These are phyloP conservation scores for Solea solea DNA, from an alignment of 2,113 vertebrate genomes.

Conservation along the genomic window DNA sequence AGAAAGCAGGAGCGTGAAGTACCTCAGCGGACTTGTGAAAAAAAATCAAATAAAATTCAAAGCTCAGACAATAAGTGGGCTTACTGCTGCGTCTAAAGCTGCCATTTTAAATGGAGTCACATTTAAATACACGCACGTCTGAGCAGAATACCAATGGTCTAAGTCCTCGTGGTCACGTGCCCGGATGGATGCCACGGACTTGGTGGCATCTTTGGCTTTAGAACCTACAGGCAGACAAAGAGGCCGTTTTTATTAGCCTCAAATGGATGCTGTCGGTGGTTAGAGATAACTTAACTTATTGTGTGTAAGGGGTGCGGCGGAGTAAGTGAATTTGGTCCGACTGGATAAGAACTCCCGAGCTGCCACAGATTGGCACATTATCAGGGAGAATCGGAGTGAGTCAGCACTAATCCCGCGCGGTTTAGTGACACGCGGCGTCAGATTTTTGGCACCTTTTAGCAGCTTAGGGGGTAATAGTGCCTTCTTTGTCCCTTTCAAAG, in stretches of 20 bases:
- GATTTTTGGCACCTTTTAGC: constrained; percentile 68
- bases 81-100: constrained; percentile 20
- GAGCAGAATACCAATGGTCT: constrained; percentile 53
- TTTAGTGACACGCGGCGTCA: constrained; percentile 69
- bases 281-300: constrained; percentile 20
- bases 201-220: constrained; percentile 17
- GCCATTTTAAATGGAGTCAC: constrained; percentile 35
- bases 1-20: constrained; percentile 55
- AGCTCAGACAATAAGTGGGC: constrained; percentile 39
- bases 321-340: constrained; percentile 44
- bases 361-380: constrained; percentile 59
- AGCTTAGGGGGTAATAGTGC: constrained; percentile 71
- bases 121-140: constrained; percentile 36
- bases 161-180: neutral
- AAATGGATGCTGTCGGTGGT: constrained; percentile 22
- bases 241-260: constrained; percentile 29
- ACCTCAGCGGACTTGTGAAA: too few relatives aligned
- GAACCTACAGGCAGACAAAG: constrained; percentile 18
- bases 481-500: constrained; percentile 69
- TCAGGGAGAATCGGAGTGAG: constrained; percentile 66
- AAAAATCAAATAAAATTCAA: constrained; percentile 55
- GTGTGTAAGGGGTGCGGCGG: neutral
- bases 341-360: constrained; percentile 48
- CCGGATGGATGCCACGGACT: neutral
- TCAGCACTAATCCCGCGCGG: constrained; percentile 68